Base-by-base conservation (phyloP, 2,797 vertebrate genomes). In the Epinephelus coioides region DNA sequence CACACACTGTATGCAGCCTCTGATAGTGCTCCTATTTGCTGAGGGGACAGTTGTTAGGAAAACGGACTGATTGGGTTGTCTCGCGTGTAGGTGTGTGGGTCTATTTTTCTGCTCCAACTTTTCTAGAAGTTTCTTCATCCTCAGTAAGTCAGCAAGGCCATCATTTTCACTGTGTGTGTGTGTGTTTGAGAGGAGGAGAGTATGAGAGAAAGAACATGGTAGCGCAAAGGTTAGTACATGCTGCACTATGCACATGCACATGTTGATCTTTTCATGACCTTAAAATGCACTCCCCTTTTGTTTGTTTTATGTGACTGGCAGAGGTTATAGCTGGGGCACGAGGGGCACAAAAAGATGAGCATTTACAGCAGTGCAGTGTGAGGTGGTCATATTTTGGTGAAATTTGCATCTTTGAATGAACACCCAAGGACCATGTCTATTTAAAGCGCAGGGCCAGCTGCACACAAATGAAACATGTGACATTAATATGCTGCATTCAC, bases 41-140 rank as follows among this genome's bases (percentile, higher is more conserved):
- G 65, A 78, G 69, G 73, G 6, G 70, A 80, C 1, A 6, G 64
- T 59, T 73, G 76, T 74, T 55, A 74, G 73, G 64, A 57, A 73
- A 81, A 79, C 23, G 59, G 63, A 69, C 76, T 75, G 76, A 77
- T 70, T 72, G 69, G 54, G 34, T 66, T 38, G 57, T 68, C 47
- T 53, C 30, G 68, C 4, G 44, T 76, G 88, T 81, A 85, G 86
- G 81, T 55, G 85, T 89, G 17, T 38, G 43, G 55, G 64, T 83
- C 67, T 76, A 54, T 75, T 78, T 78, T 84, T 85, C 53, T 69
- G 62, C 67, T 83, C 46, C 10, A 62, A 54, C 54, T 62, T 72
- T 83, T 76, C 47, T 23, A 14, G 49, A 78, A 75, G 81, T 81
- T 78, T 78, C 63, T 44, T 78, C 19, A 25, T 84, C 65, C 21